Evolutionary conservation across 2,888 invertebrate genomes (phyloP).

Genomic region (Mycalesis mineus): DNA sequence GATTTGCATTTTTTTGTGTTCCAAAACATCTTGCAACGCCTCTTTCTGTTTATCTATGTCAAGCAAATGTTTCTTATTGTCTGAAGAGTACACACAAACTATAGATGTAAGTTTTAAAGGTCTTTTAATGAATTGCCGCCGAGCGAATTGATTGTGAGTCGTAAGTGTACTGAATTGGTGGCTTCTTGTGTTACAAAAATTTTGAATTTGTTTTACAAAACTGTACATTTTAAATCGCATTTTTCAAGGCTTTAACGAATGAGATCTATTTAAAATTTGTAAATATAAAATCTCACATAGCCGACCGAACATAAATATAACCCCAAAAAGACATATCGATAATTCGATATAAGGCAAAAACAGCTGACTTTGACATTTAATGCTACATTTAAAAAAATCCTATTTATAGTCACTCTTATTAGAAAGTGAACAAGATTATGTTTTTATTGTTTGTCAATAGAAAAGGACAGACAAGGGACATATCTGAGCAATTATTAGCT

Average conservation of each 20-base stretch:
- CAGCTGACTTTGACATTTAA: constrained; percentile 2
- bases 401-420: too few relatives aligned
- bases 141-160: constrained; percentile 32
- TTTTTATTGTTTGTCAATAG: too few relatives aligned
- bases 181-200: constrained; percentile 35
- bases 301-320: neutral
- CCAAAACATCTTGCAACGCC: constrained; percentile 76
- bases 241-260: constrained; percentile 14
- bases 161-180: constrained; percentile 36
- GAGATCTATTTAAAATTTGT: neutral
- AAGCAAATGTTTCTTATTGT: constrained; percentile 60
- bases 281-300: neutral
- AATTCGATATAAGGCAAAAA: too few relatives aligned
- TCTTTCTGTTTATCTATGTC: constrained; percentile 69
- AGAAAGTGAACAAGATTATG: too few relatives aligned
- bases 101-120: constrained; percentile 41
- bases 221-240: constrained; percentile 52
- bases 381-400: too few relatives aligned
- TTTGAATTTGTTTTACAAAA: constrained; percentile 44
- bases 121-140: constrained; percentile 35
- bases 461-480: too few relatives aligned
- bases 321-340: neutral
- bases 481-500: too few relatives aligned
- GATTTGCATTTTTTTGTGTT: constrained; percentile 80
- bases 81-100: constrained; percentile 54